Conservation (phyloP, 2,113 vertebrate species). For the Ageneiosus marmoratus region DNA sequence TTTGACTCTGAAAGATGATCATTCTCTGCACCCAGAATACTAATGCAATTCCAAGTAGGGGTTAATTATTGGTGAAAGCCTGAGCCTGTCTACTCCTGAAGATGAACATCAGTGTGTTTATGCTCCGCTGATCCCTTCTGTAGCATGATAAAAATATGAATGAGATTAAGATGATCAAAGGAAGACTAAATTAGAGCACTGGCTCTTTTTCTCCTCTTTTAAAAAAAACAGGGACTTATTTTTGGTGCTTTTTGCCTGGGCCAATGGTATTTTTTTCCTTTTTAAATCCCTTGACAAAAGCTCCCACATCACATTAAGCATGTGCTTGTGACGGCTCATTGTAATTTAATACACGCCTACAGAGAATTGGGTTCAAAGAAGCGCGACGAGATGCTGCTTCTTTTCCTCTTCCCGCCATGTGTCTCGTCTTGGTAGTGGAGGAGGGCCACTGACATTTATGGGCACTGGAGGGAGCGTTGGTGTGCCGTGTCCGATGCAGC, state of each 20-base stretch:
- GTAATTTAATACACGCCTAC: slow-evolving; percentile 69
- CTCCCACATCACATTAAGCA: slow-evolving; percentile 68
- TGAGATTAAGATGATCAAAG: slow-evolving; percentile 72
- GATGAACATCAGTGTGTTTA: slow-evolving; percentile 43
- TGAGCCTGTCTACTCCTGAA: neutral
- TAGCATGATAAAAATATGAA: slow-evolving; percentile 56
- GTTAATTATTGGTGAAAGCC: slow-evolving; percentile 17
- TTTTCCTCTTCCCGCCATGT: slow-evolving; percentile 40
- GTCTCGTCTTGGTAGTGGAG: slow-evolving; percentile 15
- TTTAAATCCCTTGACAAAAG: slow-evolving; percentile 69
- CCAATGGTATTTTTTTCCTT: slow-evolving; percentile 61
- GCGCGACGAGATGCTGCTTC: slow-evolving; percentile 14
- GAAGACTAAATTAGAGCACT: slow-evolving; percentile 49
- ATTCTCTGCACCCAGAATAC: slow-evolving; percentile 21
- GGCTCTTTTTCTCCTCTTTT: slow-evolving; percentile 26
- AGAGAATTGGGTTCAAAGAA: slow-evolving; percentile 66
- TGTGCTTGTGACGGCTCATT: slow-evolving; percentile 68
- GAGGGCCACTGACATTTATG: slow-evolving; percentile 66
- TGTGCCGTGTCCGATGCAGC: slow-evolving; percentile 59
- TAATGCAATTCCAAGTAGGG: slow-evolving; percentile 28
- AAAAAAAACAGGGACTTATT: slow-evolving; percentile 62
- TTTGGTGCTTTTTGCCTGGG: slow-evolving; percentile 54
- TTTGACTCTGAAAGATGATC: slow-evolving; percentile 1
- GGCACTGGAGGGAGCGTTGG: slow-evolving; percentile 58
- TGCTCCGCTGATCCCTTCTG: slow-evolving; percentile 43